Evolutionary conservation across 1,140 invertebrate species (phyloP).

Genomic region (Zaprionus inermis): DNA sequence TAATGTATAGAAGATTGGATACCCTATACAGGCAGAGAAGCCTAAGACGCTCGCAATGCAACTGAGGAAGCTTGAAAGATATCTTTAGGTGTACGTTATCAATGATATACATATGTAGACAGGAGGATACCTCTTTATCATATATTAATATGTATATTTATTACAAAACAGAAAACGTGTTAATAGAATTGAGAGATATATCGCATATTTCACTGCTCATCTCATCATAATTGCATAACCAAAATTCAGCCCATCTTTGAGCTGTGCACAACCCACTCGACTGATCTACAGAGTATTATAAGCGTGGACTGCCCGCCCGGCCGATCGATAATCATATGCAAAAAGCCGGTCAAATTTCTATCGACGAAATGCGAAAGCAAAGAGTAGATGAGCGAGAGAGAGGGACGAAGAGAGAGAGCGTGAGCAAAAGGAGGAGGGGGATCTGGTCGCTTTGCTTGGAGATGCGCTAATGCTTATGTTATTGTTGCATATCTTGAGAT

Average conservation of each 20-base stretch:
- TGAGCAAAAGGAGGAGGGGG: slow-evolving; percentile 1
- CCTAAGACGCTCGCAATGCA: not conserved
- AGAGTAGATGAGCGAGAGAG: not conserved
- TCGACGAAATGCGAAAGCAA: slow-evolving; percentile 5
- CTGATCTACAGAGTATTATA: slow-evolving; percentile 8
- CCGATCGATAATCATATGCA: slow-evolving; percentile 78
- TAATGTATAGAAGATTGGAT: not conserved
- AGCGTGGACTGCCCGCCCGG: slow-evolving; percentile 41
- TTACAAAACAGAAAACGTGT: no score
- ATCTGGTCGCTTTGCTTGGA: slow-evolving; percentile 51
- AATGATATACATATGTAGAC: no score
- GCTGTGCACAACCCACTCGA: not conserved
- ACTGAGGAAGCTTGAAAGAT: not conserved
- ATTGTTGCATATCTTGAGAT: slow-evolving; percentile 61
- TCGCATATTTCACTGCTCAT: no score
- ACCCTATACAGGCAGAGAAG: not conserved
- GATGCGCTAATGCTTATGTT: slow-evolving; percentile 52
- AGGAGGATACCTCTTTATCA: no score
- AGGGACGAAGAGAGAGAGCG: no score
- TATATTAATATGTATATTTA: no score
- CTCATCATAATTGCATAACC: not conserved
- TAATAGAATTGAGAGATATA: no score
- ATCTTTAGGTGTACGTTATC: no score
- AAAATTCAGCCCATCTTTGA: not conserved
- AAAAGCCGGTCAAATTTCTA: slow-evolving; percentile 68